Evolutionary conservation across 64 coral and sea anemone genomes (phyloP).

Genomic region (Catalaphyllia jardinei): DNA sequence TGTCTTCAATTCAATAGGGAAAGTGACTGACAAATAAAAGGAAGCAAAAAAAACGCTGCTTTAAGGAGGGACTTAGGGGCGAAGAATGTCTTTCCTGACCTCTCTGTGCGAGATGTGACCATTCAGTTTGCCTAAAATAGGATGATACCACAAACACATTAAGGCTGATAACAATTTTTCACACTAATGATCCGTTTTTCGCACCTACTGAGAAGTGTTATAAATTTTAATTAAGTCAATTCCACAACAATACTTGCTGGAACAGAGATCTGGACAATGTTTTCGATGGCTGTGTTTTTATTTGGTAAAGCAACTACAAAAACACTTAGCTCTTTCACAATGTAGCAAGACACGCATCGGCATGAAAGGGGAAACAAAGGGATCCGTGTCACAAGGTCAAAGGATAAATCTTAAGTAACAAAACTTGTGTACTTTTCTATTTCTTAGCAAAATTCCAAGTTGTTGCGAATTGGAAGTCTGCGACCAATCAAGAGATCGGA

Average conservation of each 20-base stretch:
- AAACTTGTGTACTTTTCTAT: constrained; percentile 33
- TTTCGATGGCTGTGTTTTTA: constrained; percentile 9
- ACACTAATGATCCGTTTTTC: constrained; percentile 16
- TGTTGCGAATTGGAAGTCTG: background rate
- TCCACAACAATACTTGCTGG: constrained; percentile 22
- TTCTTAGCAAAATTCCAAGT: constrained; percentile 1
- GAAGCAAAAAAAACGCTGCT: no score
- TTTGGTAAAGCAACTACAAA: constrained; percentile 17
- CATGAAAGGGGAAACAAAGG: constrained; percentile 21
- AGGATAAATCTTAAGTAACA: constrained; percentile 31
- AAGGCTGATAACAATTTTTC: background rate
- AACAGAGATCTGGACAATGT: background rate
- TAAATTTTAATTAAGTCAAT: background rate
- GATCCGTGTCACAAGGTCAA: constrained; percentile 20
- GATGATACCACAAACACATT: background rate
- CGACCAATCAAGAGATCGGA: constrained; percentile 35
- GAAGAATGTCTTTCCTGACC: background rate
- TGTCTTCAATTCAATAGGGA: background rate
- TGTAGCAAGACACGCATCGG: background rate
- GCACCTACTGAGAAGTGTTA: background rate
- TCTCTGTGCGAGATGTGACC: background rate
- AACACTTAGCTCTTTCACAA: background rate
- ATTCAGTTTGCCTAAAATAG: background rate
- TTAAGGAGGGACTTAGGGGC: no score
- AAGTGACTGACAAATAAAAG: background rate